These are phyloP conservation scores for Halyomorpha halys DNA, from an alignment of 1,140 invertebrate species.

Conservation along the genomic window DNA sequence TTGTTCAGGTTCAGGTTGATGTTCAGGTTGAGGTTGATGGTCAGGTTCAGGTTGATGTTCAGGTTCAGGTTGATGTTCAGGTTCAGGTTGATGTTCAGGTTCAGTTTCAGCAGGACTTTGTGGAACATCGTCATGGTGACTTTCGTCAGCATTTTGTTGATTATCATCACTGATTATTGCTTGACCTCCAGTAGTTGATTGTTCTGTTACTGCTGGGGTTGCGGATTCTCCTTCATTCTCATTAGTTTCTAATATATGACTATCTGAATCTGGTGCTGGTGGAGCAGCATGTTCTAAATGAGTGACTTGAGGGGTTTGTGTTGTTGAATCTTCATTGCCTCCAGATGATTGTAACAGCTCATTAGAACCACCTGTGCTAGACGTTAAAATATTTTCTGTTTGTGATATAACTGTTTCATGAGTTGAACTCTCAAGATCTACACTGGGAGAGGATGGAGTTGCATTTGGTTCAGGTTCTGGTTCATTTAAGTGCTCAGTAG, in stretches of 20 bases:
- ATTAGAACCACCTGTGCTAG: too few species aligned
- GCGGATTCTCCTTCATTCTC: conserved; percentile 25
- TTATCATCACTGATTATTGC: not conserved
- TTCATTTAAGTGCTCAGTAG: too few species aligned
- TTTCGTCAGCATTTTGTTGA: not conserved
- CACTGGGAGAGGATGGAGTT: too few species aligned
- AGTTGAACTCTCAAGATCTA: too few species aligned
- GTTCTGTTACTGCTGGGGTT: conserved; percentile 22
- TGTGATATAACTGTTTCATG: too few species aligned
- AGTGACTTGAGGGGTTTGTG: conserved; percentile 12
- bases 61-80: too few species aligned
- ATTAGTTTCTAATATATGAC: conserved; percentile 28
- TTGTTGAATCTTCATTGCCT: conserved; percentile 20
- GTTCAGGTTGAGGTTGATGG: too few species aligned
- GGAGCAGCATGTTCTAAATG: conserved; percentile 9
- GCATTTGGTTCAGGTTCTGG: too few species aligned
- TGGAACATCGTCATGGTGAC: conserved; percentile 7
- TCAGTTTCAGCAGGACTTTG: conserved; percentile 10
- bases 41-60: too few species aligned
- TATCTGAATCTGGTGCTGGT: conserved; percentile 17
- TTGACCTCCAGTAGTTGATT: not conserved
- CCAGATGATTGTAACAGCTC: conserved; percentile 6
- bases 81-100: too few species aligned
- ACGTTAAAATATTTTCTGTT: too few species aligned
- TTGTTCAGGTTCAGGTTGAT: not conserved